phyloP scores from a whole-genome alignment of 2,113 vertebrate genomes.

The Podarcis cretensis region DNA sequence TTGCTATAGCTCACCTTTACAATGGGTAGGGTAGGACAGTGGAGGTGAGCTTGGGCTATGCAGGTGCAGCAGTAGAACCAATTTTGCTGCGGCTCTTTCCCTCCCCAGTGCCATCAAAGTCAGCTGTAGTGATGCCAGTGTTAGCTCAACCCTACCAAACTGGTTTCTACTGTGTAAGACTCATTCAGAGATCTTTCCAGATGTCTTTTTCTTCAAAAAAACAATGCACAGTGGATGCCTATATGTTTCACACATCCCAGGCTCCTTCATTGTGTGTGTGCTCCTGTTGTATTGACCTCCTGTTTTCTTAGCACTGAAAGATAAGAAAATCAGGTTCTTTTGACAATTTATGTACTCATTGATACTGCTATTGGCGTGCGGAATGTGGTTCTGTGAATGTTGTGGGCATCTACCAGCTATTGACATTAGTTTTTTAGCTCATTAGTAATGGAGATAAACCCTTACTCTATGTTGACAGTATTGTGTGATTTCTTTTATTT shows the following conservation, averaged over 20 bases:
- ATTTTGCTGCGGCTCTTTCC: no score
- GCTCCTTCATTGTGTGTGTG: not conserved
- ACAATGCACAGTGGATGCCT: not conserved
- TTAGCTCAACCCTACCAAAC: no score
- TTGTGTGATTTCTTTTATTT: not conserved
- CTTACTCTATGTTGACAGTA: not conserved
- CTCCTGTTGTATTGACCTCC: not conserved
- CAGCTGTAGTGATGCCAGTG: no score
- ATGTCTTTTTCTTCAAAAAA: not conserved
- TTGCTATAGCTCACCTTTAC: no score
- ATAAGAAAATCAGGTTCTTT: not conserved
- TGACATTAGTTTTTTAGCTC: not conserved
- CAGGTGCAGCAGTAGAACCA: no score
- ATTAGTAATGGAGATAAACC: not conserved
- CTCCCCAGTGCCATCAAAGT: no score
- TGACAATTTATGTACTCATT: not conserved
- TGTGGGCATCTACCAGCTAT: not conserved
- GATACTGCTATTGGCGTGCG: not conserved
- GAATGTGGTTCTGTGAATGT: not conserved
- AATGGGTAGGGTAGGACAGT: no score
- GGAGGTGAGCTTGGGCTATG: no score
- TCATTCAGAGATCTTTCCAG: not conserved
- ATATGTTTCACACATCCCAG: not conserved
- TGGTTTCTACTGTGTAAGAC: not conserved
- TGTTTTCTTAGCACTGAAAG: not conserved